These are phyloP conservation scores for Sphaeramia orbicularis DNA, from an alignment of 2,797 vertebrate genomes.

Conservation along the genomic window DNA sequence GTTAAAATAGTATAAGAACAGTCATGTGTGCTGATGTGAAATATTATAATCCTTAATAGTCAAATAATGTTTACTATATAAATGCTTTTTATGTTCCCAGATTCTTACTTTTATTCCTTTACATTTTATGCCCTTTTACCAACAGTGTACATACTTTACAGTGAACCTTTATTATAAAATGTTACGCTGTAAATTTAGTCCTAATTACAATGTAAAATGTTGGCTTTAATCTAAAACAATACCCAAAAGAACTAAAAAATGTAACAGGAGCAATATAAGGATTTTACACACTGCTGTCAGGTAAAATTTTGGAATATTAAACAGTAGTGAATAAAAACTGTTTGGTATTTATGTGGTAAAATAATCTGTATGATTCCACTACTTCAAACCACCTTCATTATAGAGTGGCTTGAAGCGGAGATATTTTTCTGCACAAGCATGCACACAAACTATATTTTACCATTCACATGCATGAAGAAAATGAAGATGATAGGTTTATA, in stretches of 20 bases:
- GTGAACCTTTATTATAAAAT: too few relatives aligned
- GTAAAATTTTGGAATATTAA: slow-evolving; percentile 34
- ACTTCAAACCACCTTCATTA: slow-evolving; percentile 64
- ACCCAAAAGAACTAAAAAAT: slow-evolving; percentile 28
- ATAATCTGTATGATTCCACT: slow-evolving; percentile 52
- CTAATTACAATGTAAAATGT: too few relatives aligned
- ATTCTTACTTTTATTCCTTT: too few relatives aligned
- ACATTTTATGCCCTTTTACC: too few relatives aligned
- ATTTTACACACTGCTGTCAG: slow-evolving; percentile 24
- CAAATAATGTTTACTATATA: too few relatives aligned
- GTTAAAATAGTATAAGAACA: too few relatives aligned
- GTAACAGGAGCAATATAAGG: slow-evolving; percentile 38
- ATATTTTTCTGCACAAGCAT: slow-evolving; percentile 73
- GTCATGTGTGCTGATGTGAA: too few relatives aligned
- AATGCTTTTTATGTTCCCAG: too few relatives aligned
- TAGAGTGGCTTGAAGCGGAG: slow-evolving; percentile 69
- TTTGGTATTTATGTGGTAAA: slow-evolving; percentile 43
- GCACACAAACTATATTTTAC: slow-evolving; percentile 69
- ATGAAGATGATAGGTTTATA: slow-evolving; percentile 64
- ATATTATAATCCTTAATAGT: too few relatives aligned
- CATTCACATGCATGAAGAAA: slow-evolving; percentile 76
- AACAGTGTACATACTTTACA: too few relatives aligned
- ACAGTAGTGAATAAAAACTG: slow-evolving; percentile 39
- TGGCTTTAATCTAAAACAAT: too few relatives aligned
- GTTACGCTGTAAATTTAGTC: too few relatives aligned